Percentiles rank a stretch among this genome's conserved stretches.
phyloP scores from a whole-genome alignment of 2,888 invertebrate genomes.

The Caenorhabditis sulstoni region DNA sequence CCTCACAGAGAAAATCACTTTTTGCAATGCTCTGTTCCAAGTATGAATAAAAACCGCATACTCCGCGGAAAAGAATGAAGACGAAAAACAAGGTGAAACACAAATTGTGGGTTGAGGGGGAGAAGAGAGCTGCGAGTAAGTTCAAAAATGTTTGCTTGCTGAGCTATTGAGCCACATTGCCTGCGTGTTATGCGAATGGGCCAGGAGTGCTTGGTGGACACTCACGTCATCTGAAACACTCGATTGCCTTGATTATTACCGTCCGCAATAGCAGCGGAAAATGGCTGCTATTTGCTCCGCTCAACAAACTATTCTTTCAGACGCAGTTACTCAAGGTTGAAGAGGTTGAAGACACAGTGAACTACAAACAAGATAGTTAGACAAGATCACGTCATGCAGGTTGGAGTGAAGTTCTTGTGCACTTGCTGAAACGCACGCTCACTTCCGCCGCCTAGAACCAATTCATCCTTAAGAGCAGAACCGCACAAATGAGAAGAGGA shows the following conservation, averaged over 20 bases:
- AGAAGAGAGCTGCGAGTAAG: conserved; percentile 23
- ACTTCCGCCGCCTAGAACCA: conserved; percentile 43
- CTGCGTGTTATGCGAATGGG: conserved; percentile 23
- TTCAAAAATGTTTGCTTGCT: conserved; percentile 29
- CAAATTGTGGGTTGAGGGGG: conserved; percentile 20
- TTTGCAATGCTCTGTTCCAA: conserved; percentile 7
- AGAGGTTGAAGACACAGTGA: conserved; percentile 8
- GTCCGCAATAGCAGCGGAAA: conserved; percentile 7
- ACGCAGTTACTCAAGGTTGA: conserved; percentile 3
- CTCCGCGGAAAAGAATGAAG: conserved; percentile 10
- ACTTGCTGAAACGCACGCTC: conserved; percentile 23
- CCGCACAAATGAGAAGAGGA: conserved; percentile 4
- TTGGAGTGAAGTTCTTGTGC: conserved; percentile 18
- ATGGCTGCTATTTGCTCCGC: conserved; percentile 7
- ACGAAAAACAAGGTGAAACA: conserved; percentile 8
- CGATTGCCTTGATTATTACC: conserved; percentile 36
- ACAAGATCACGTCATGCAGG: conserved; percentile 37
- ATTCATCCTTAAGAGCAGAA: not conserved
- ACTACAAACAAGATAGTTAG: conserved; percentile 42
- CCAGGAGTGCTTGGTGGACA: not conserved
- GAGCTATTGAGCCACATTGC: conserved; percentile 54
- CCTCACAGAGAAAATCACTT: not conserved
- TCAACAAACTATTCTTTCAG: conserved; percentile 29
- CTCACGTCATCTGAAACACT: conserved; percentile 15
- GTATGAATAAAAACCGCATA: not conserved